Evolutionary conservation across 1,140 invertebrate species (phyloP), one percentile per base, ranked within the genome.

Genomic region (Phocides pigmalion): DNA sequence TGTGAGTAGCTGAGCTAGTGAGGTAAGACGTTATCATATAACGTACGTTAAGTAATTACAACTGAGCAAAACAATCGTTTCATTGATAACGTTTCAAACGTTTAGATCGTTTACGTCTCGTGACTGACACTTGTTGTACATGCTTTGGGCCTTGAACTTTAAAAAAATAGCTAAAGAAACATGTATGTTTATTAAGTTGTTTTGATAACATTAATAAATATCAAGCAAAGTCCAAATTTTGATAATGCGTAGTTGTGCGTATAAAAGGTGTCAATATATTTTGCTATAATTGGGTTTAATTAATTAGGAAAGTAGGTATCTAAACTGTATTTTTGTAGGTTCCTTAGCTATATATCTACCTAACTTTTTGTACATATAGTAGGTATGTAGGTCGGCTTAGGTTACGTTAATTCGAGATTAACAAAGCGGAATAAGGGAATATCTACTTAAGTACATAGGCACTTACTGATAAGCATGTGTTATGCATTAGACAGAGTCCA

Each of bases 1-100:
- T 82, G 79, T 87, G 79, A 84, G 82, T 76, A 74, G 73, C 59
- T 68, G 58, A 68, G 62, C 73, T 46, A 72, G 81, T 81, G 64
- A 81, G 76, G 72, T 71, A 74, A 64, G 41, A 2, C 6, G n/a
- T 25, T 16, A 56, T 25, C 17, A 42, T 22, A 37, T 54, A 19
- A 20, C n/a, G n/a, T 6, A 39, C 6, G 1, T 6, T 17, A 15
- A n/a, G 8, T 42, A 39, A 22, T 3, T 8, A 28, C 28, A 50
- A 16, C 17, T 11, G 1, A 25, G n/a, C 5, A 25, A 28, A 32
- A 50, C 42, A 17, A 19, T 32, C 8, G 47, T 49, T 28, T 42
- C 22, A 44, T 6, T 58, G 54, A 58, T 58, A 58, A 58, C 42
- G 25, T 14, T 28, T 58, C 16, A 22, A 28, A 16, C 32, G 5